These are phyloP conservation scores for Psephotus haematonotus DNA, from an alignment of 2,113 vertebrate genomes.

Conservation along the genomic window DNA sequence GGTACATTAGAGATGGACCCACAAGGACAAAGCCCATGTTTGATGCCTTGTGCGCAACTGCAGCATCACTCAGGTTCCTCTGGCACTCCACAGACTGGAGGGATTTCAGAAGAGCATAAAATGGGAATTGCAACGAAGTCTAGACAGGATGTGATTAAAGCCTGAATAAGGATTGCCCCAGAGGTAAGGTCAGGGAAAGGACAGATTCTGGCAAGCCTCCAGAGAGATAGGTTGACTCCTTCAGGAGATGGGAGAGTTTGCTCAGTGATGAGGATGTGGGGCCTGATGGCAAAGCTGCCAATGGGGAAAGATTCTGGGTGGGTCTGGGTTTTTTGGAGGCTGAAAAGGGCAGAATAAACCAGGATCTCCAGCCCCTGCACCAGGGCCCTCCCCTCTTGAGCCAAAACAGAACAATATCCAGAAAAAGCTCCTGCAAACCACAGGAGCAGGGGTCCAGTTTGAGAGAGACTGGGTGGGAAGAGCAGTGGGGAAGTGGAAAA, in stretches of 20 bases:
- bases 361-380: neutral
- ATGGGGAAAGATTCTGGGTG: neutral
- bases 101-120: neutral
- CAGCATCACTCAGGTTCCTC: neutral
- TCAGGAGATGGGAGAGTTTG: slow-evolving; percentile 10
- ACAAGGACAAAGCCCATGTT: neutral
- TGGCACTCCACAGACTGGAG: neutral
- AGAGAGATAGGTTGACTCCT: slow-evolving; percentile 36
- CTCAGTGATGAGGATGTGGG: neutral
- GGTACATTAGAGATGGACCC: neutral
- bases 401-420: neutral
- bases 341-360: neutral
- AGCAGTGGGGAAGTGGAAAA: neutral
- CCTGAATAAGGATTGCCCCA: slow-evolving; percentile 65
- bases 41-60: neutral
- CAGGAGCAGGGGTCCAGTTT: neutral
- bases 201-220: slow-evolving; percentile 60
- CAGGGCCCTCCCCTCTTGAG: neutral
- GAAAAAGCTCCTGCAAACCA: neutral
- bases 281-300: neutral
- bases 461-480: neutral
- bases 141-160: slow-evolving; percentile 82
- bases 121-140: slow-evolving; percentile 58
- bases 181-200: slow-evolving; percentile 73
- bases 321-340: neutral